Evolutionary conservation across 2,113 vertebrate genomes (phyloP), one percentile per base, ranked within the genome.

Genomic region (Chionis minor): DNA sequence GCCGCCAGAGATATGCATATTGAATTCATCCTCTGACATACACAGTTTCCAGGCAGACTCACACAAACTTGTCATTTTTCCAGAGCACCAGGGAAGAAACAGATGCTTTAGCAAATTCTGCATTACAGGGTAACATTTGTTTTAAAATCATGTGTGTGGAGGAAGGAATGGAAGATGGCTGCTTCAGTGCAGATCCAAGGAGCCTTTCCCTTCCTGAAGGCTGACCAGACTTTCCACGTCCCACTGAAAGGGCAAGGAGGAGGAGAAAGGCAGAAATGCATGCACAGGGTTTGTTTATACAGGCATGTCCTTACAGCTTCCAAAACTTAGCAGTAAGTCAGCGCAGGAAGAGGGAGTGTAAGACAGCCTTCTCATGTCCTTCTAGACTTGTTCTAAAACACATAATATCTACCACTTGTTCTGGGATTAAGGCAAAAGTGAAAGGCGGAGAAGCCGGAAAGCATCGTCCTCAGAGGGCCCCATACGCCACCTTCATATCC

Each of bases 1-100:
- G 88, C 75, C 84, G 86, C 32, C 77, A 83, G 77, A 92, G 62
- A 79, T 61, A 38, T 13, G 73, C 61, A 67, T 65, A 69, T 40
- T 24, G 49, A 51, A 51, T 51, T 84, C 56, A 75, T 66, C 63
- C 45, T 91, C 58, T 82, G 62, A 72, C 81, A 51, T 51, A 51
- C 49, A 44, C 26, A 81, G 61, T 85, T 94, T 95, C 96, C 89
- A 87, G 71, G 73, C 86, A 96, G 91, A 82, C 77, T 94, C 69
- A 81, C 74, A 69, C 42, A 86, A 90, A 94, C 47, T 54, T 19
- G 11, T 79, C 40, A 62, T 81, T 92, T 85, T 92, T 90, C 86
- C 71, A 91, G 66, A 72, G 62, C 35, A 86, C 58, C 40, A 32
- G 33, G 61, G 61, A 92, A 90, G 73, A 93, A 96, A 93, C 75